Evolutionary conservation across 2,888 invertebrate genomes (phyloP), one percentile per base, ranked within the genome.

Genomic region (Prosapia bicincta): DNA sequence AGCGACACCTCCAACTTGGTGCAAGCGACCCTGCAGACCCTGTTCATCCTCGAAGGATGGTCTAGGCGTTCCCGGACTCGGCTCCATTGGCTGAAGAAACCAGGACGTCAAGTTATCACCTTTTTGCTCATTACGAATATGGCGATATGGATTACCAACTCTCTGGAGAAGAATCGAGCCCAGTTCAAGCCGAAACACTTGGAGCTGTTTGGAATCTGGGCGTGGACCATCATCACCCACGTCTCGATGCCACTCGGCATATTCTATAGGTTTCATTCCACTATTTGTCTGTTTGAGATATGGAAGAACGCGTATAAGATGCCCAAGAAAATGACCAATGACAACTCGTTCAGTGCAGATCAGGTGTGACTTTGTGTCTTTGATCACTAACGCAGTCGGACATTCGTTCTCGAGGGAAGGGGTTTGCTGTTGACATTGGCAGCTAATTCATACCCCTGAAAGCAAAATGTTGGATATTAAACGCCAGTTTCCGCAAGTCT

Each of bases 151-250:
- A 91, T 93, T 30, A 92, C 96, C 69, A 85, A 85, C 78, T 84
- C 86, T 2, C 82, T 87, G 69, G 79, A 79, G 66, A 95, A 95
- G 83, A 93, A 94, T 0, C 88, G 94, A 2, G 93, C 95, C 0
- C 92, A 93, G 78, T 94, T 94, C 79, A 88, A 95, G 71, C 93
- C 94, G 9, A 91, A 93, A 15, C 95, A 96, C 83, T 86, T 94
- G 75, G 85, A 90, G 71, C 95, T 96, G 85, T 95, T 93, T 83
- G 95, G 95, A 0, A 89, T 92, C 0, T 95, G 95, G 94, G 93
- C 93, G 1, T 96, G 96, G 96, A 94, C 95, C 0, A 93, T 96
- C 80, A 95, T 96, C 81, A 94, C 94, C 0, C 95, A 96, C 83
- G 92, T 95, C 0, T 93, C 94, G 0, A 94, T 95, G 91, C 96